Evolutionary conservation across 92 coral and sea anemone genomes (phyloP), one percentile per base, ranked within the genome.

Genomic region (Metridium senile): DNA sequence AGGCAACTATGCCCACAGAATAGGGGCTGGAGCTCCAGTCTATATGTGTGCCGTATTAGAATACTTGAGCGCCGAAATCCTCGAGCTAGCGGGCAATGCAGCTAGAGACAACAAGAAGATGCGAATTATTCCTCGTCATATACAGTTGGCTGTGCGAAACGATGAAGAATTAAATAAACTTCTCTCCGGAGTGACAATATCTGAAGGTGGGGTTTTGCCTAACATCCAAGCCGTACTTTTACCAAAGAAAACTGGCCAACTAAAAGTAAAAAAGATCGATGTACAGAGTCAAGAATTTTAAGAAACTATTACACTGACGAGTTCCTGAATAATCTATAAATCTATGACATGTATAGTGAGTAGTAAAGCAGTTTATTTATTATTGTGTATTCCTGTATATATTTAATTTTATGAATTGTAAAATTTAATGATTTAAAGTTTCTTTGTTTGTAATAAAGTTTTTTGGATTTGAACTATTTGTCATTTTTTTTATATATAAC

Each of bases 1-100:
- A 63, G 81, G 84, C 9, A 84, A 81, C 80, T 81, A 84, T 74
- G 84, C 85, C 45, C 66, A 79, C 59, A 74, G 89, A 61, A 75
- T 85, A 70, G 89, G 85, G 28, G 89, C 85, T 21, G 89, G 89
- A 79, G 89, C 89, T 43, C 89, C 89, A 23, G 89, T 85, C 62
- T 85, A 85, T 81, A 70, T 84, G 88, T 84, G 84, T 35, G 88
- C 88, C 33, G 88, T 84, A 28, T 53, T 80, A 13, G 84, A 80
- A 61, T 80, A 80, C 59, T 26, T 80, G 78, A 70, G 78, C 43
- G 84, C 89, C 1, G 89, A 84, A 66, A 84, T 84, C 45, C 74
- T 84, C n/a, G 89, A 84, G 59, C 66, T 84, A 39, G 89, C 89
- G 46, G 89, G 89, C 3, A 84, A 84, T 57, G 89, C 89, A 20